Base-by-base conservation (phyloP, 1,140 invertebrate species). In the Drosophila repletoides region DNA sequence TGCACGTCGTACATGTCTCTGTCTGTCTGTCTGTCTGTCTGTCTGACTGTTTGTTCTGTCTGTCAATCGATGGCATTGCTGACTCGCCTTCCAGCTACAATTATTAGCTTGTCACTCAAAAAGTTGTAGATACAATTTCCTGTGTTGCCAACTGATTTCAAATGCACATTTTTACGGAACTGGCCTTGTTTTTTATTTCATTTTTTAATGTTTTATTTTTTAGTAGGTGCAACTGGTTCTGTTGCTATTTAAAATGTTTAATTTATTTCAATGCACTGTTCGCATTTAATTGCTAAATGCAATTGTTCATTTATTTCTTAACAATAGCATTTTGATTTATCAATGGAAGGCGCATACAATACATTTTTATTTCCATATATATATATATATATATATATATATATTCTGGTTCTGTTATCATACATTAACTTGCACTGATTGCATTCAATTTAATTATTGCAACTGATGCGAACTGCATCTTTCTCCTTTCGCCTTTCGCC, bases 141-240 rank as follows among this genome's bases (percentile, higher is more conserved):
- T 48, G 33, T 41, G 74, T 66, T 80, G 43, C 56, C 60, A 86
- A 79, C 79, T 79, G 74, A 79, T 84, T 84, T 74, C 45, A 65
- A 69, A 73, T 73, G 70, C 64, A 68, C 71, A 70, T 36, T 66
- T 53, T 49, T 28, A 72, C 81, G 80, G 80, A 84, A 84, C 76
- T 84, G 59, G 67, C 80, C 80, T 84, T 74, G 80, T 40, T 53
- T 24, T 36, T 43, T 43, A 56, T 55, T 60, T 34, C 12, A 5
- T 40, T 33, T 22, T 40, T 55, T 31, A 17, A 48, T 41, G 22
- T 48, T 36, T 21, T 15, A 7, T 40, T 40, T 55, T 19, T 10
- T 12, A 19, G 22, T 24, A 40, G n/a, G n/a, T n/a, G 17, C 41
- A 49, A 74, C 73, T 76, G 56, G 66, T 65, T 12, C n/a, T 71